Percentiles rank a stretch among this genome's conserved stretches.
These are phyloP conservation scores for Halcyon chelicuti DNA, from an alignment of 2,797 vertebrate genomes.

Conservation along the genomic window DNA sequence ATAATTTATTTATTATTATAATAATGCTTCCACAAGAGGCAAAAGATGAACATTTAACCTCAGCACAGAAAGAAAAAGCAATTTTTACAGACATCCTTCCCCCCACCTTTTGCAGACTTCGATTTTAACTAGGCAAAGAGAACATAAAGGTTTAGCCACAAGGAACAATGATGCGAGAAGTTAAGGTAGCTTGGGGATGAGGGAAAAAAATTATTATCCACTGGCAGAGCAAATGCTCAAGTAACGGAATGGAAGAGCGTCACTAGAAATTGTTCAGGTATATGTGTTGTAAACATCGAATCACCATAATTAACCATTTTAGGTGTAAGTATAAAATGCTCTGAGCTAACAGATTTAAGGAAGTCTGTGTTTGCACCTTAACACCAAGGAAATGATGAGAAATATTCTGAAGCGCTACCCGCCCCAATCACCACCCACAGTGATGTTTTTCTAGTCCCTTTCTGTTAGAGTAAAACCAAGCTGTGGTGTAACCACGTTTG, in stretches of 20 bases:
- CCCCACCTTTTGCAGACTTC: background rate
- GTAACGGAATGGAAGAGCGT: background rate
- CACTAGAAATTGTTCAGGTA: background rate
- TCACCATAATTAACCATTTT: background rate
- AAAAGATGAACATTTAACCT: slow-evolving; percentile 39
- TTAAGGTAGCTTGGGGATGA: background rate
- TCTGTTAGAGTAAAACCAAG: background rate
- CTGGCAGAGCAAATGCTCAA: background rate
- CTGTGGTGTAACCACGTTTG: background rate
- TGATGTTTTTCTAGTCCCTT: background rate
- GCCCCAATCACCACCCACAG: background rate
- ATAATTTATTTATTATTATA: slow-evolving; percentile 18
- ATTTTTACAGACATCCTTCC: background rate
- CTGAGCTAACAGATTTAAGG: background rate
- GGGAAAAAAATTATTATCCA: background rate
- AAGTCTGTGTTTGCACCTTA: background rate
- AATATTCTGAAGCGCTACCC: background rate
- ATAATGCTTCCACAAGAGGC: slow-evolving; percentile 52
- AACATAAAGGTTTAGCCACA: slow-evolving; percentile 5
- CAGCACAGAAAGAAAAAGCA: slow-evolving; percentile 39
- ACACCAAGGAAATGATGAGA: background rate
- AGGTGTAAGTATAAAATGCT: background rate
- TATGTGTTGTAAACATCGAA: background rate
- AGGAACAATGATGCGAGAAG: background rate
- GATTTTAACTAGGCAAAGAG: background rate